phyloP scores from a whole-genome alignment of 2,113 vertebrate species.

The Oreochromis tanganicae region DNA sequence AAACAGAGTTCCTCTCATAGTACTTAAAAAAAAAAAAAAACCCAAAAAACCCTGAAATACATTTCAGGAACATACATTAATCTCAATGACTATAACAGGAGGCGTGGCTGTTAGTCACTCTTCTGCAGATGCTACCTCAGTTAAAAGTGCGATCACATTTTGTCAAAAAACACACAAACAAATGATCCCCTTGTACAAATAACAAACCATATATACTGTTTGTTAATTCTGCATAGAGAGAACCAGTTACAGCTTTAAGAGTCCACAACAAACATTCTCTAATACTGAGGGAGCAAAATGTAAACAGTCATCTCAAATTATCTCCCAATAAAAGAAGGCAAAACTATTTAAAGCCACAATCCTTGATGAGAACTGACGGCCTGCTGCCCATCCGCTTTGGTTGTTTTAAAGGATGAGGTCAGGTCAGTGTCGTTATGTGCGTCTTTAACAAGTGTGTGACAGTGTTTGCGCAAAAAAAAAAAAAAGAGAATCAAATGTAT shows the following conservation, averaged over 20 bases:
- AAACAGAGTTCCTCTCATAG: not conserved
- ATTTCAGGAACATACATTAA: conserved; percentile 18
- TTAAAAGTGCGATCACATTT: conserved; percentile 45
- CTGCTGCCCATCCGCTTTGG: conserved; percentile 8
- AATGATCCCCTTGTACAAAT: not conserved
- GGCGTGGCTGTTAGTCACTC: not conserved
- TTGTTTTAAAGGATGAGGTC: conserved; percentile 9
- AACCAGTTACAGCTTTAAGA: not conserved
- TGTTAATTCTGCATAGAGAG: conserved; percentile 33
- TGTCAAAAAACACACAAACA: not conserved
- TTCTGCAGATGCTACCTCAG: not conserved
- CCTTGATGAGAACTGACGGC: not conserved
- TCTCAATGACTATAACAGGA: conserved; percentile 12
- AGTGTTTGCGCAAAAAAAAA: conserved; percentile 1
- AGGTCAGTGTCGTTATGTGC: not conserved
- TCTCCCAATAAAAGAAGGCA: not conserved
- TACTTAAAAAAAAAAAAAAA: not conserved
- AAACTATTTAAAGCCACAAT: conserved; percentile 35
- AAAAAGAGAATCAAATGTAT: not conserved
- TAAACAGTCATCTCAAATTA: conserved; percentile 7
- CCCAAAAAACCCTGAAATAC: not conserved
- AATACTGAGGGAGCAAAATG: conserved; percentile 33
- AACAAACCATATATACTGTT: not conserved
- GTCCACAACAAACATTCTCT: not conserved
- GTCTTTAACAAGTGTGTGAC: not conserved